Conservation (phyloP, 2,113 vertebrate species). For the Gracilinanus agilis region DNA sequence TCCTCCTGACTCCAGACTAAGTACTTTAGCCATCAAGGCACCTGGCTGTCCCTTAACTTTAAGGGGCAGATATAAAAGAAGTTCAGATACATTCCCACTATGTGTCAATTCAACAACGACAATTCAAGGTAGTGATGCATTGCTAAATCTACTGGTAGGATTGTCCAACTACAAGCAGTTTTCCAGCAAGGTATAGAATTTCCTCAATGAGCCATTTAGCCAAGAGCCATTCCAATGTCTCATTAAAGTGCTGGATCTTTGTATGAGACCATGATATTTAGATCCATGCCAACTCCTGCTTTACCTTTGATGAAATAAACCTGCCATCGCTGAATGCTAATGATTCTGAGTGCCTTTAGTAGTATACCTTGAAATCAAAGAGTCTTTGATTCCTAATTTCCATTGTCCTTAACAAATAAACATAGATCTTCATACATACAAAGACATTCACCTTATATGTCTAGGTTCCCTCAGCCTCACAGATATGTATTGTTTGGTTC, state of each 20-base stretch:
- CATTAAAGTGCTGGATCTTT: neutral
- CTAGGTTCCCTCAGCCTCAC: conserved; percentile 73
- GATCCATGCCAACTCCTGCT: neutral
- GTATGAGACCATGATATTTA: neutral
- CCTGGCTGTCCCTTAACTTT: no score
- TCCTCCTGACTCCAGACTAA: no score
- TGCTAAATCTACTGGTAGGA: neutral
- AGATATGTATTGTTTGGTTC: conserved; percentile 79
- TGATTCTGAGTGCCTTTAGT: conserved; percentile 39
- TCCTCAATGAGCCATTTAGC: accelerated
- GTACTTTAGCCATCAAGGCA: no score
- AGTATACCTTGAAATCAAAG: conserved; percentile 76
- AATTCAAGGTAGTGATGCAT: accelerated
- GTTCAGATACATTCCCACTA: neutral
- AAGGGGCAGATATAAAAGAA: neutral
- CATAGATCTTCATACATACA: conserved; percentile 66
- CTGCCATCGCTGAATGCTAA: conserved; percentile 2
- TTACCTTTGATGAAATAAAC: neutral
- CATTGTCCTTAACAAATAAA: conserved; percentile 75
- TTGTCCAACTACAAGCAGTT: neutral
- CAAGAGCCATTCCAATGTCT: accelerated
- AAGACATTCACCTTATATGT: conserved; percentile 76
- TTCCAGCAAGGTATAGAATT: neutral
- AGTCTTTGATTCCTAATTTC: conserved; percentile 73
- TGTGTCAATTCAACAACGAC: neutral